These are phyloP conservation scores for Eclectus roratus DNA, from an alignment of 2,113 vertebrate species.

Conservation along the genomic window DNA sequence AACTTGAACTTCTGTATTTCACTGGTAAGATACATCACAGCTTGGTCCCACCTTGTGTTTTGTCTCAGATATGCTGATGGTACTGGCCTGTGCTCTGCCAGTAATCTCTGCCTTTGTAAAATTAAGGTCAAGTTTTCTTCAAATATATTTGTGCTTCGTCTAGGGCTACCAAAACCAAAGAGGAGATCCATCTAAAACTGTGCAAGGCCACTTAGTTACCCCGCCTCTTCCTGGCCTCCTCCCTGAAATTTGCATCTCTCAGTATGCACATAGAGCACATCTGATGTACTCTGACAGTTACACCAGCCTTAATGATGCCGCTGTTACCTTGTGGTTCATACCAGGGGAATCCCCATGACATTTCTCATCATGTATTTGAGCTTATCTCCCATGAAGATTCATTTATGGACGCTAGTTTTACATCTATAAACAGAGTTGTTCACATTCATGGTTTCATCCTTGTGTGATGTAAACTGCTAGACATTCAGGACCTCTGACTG, in stretches of 20 bases:
- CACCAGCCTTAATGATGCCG: background rate
- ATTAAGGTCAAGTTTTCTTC: background rate
- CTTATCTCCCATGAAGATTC: background rate
- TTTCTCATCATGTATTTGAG: background rate
- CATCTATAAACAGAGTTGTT: background rate
- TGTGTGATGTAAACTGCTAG: background rate
- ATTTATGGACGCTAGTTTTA: background rate
- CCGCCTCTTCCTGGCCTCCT: background rate
- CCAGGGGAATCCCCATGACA: background rate
- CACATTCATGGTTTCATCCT: background rate
- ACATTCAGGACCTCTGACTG: background rate
- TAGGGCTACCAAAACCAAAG: background rate
- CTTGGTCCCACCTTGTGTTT: background rate
- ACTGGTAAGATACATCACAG: background rate
- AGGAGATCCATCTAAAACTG: background rate
- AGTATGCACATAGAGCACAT: background rate
- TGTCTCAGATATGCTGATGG: background rate
- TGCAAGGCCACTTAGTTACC: background rate
- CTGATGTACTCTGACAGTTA: background rate
- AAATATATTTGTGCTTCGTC: background rate
- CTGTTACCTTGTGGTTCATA: background rate
- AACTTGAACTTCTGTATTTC: background rate
- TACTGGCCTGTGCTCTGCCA: background rate
- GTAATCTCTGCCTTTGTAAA: background rate
- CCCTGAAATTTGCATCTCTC: background rate